Evolutionary conservation across 92 coral and sea anemone species (phyloP).

Genomic region (Zoanthus sansibaricus): DNA sequence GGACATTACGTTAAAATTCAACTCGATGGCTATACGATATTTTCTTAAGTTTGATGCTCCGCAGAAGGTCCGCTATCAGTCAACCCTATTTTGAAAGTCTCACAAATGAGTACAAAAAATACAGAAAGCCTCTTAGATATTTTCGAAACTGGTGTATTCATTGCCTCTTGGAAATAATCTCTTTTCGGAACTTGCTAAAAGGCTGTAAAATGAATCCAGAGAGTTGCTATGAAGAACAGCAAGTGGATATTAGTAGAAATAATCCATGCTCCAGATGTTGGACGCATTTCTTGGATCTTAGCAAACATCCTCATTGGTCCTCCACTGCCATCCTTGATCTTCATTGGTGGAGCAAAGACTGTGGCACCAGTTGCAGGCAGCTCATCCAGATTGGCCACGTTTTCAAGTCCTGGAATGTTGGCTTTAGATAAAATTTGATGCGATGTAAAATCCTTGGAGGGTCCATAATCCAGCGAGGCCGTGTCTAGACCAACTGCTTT

Average conservation of each 20-base stretch:
- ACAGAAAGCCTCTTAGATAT: not conserved
- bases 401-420: too few species aligned
- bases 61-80: too few species aligned
- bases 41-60: too few species aligned
- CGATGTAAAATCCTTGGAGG: too few species aligned
- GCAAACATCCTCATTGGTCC: slow-evolving; percentile 2
- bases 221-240: not conserved
- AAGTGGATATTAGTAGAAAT: not conserved
- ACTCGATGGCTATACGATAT: too few species aligned
- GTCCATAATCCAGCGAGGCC: too few species aligned
- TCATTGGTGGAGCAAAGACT: slow-evolving; percentile 1
- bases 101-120: not conserved
- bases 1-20: too few species aligned
- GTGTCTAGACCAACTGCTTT: too few species aligned
- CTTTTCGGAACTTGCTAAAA: not conserved
- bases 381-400: too few species aligned
- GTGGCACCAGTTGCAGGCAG: not conserved
- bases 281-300: not conserved
- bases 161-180: not conserved
- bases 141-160: not conserved
- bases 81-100: too few species aligned
- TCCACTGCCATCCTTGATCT: not conserved
- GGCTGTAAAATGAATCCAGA: not conserved
- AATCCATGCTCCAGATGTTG: not conserved
- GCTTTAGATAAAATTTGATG: too few species aligned